Base-by-base conservation (phyloP, 1,140 invertebrate species). In the Gonioctena quinquepunctata region DNA sequence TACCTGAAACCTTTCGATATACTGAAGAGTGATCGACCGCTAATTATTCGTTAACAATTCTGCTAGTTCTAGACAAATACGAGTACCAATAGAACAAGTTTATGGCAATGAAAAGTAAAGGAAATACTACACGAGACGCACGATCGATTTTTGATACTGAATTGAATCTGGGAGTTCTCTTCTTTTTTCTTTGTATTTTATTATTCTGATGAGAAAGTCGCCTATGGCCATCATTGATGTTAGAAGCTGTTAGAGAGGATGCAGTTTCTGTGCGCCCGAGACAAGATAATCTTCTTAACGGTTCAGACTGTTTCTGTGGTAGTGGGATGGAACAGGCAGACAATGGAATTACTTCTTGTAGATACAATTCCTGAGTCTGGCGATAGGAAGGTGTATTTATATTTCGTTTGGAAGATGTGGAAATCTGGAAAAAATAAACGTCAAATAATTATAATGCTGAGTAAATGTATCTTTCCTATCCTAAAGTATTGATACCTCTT, bases 1-100 rank as follows among this genome's bases (percentile, higher is more conserved):
- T n/a, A n/a, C n/a, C n/a, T n/a, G n/a, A n/a, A n/a, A n/a, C n/a
- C n/a, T n/a, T n/a, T n/a, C n/a, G n/a, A n/a, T n/a, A n/a, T n/a
- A n/a, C n/a, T n/a, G n/a, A n/a, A n/a, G n/a, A n/a, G n/a, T n/a
- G n/a, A n/a, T n/a, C n/a, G n/a, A n/a, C n/a, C n/a, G n/a, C n/a
- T n/a, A n/a, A 42, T 42, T n/a, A 42, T 0, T 42, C 33, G 16
- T 42, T 11, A 13, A 13, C 13, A 11, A 42, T 42, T 0, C 33
- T 42, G 16, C 33, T 42, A n/a, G 11, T 42, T 42, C 33, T 42
- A 0, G 33, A 42, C 33, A 42, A 42, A 78, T 93, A 94, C 1
- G 88, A 88, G 74, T 89, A 91, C 92, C 92, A 94, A 78, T 94
- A 94, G 82, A 92, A 90, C 50, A 92, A 81, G 81, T 94, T 94